Conservation (phyloP, 1,140 invertebrate species). For the Marisa cornuarietis region DNA sequence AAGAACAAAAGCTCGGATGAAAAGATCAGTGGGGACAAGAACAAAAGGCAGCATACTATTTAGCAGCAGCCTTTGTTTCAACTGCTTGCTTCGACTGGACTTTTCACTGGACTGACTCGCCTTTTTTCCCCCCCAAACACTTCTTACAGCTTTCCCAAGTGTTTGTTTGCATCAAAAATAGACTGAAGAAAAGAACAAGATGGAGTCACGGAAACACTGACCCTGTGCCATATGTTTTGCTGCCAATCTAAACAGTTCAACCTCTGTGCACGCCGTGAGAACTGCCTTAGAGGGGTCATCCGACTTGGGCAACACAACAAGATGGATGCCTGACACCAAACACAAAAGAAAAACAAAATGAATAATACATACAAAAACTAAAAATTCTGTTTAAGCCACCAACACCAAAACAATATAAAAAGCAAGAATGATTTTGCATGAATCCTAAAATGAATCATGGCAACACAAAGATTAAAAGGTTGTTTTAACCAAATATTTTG, state of each 20-base stretch:
- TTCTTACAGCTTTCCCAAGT: too few species aligned
- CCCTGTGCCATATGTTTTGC: slow-evolving; percentile 44
- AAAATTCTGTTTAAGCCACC: background rate
- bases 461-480: background rate
- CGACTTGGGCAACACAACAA: slow-evolving; percentile 57
- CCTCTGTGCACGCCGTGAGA: slow-evolving; percentile 57
- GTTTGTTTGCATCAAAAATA: too few species aligned
- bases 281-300: slow-evolving; percentile 57
- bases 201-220: slow-evolving; percentile 5
- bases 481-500: too few species aligned
- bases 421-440: slow-evolving; percentile 4
- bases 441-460: background rate
- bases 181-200: background rate
- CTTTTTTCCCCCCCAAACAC: too few species aligned
- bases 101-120: too few species aligned
- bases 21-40: too few species aligned
- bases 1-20: too few species aligned
- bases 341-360: slow-evolving; percentile 10
- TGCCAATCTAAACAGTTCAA: slow-evolving; percentile 55
- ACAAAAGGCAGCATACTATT: too few species aligned
- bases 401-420: background rate
- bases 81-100: too few species aligned
- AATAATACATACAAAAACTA: slow-evolving; percentile 13
- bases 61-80: too few species aligned
- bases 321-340: slow-evolving; percentile 49